Evolutionary conservation across 92 coral and sea anemone genomes (phyloP).

Genomic region (Palythoa heliodiscus): DNA sequence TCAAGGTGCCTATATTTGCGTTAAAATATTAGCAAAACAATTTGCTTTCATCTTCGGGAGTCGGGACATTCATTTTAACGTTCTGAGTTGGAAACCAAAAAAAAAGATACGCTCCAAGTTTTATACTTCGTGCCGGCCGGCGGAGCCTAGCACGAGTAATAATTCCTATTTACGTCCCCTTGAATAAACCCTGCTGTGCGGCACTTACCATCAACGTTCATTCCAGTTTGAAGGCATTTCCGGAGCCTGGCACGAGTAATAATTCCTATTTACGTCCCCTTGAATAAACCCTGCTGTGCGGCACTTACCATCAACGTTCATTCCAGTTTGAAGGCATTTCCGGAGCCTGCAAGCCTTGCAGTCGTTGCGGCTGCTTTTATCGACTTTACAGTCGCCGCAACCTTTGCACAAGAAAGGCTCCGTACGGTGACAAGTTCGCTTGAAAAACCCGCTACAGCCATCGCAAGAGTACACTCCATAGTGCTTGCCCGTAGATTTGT

Average conservation of each 20-base stretch:
- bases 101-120: too few relatives aligned
- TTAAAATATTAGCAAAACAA: too few relatives aligned
- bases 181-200: not conserved
- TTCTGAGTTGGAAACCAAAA: too few relatives aligned
- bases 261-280: too few relatives aligned
- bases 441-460: slow-evolving; percentile 98
- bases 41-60: too few relatives aligned
- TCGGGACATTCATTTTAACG: too few relatives aligned
- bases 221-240: slow-evolving; percentile 84
- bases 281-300: not conserved
- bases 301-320: slow-evolving; percentile 90
- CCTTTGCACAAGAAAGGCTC: slow-evolving; percentile 92
- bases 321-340: slow-evolving; percentile 84
- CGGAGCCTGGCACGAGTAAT: too few relatives aligned
- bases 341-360: slow-evolving; percentile 92
- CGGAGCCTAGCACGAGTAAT: too few relatives aligned
- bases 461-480: slow-evolving; percentile 96
- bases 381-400: slow-evolving; percentile 79
- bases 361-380: slow-evolving; percentile 89
- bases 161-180: too few relatives aligned
- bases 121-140: too few relatives aligned
- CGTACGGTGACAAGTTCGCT: slow-evolving; percentile 90
- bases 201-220: slow-evolving; percentile 90
- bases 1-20: too few relatives aligned
- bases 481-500: slow-evolving; percentile 93